These are phyloP conservation scores for Stylophora pistillata DNA, from an alignment of 64 coral and sea anemone species.

Conservation along the genomic window DNA sequence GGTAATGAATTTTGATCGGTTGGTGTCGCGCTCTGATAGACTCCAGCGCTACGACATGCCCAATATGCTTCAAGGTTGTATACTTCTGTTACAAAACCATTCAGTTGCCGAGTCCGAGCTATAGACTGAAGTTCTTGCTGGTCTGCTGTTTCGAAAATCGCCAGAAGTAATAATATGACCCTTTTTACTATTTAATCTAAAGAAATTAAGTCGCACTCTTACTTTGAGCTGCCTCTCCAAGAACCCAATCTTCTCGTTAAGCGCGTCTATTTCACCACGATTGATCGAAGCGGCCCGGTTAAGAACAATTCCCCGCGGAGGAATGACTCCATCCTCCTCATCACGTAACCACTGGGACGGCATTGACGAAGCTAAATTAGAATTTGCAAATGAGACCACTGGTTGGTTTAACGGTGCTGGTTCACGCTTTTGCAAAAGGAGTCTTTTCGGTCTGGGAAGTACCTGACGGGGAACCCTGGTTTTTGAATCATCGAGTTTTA, in stretches of 20 bases:
- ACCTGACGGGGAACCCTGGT: slow-evolving; percentile 57
- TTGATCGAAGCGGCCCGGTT: slow-evolving; percentile 79
- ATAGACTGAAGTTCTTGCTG: no score
- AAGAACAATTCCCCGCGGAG: slow-evolving; percentile 74
- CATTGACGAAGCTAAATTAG: background rate
- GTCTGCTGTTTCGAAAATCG: no score
- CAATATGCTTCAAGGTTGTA: no score
- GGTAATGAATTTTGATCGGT: no score
- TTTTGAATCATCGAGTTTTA: background rate
- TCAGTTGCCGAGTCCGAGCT: no score
- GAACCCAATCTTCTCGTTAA: slow-evolving; percentile 88
- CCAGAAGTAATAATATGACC: no score
- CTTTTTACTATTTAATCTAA: no score
- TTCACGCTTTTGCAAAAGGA: slow-evolving; percentile 17
- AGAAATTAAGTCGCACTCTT: background rate
- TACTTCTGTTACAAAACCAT: no score
- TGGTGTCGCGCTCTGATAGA: no score
- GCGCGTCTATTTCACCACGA: slow-evolving; percentile 84
- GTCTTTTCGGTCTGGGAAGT: slow-evolving; percentile 74
- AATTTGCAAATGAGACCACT: background rate
- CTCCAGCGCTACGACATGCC: no score
- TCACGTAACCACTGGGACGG: slow-evolving; percentile 32
- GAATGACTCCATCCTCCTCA: slow-evolving; percentile 53
- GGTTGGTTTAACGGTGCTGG: slow-evolving; percentile 20
- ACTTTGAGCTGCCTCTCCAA: slow-evolving; percentile 92